Evolutionary conservation across 2,797 vertebrate species (phyloP), one percentile per base, ranked within the genome.

Genomic region (Glossophaga mutica): DNA sequence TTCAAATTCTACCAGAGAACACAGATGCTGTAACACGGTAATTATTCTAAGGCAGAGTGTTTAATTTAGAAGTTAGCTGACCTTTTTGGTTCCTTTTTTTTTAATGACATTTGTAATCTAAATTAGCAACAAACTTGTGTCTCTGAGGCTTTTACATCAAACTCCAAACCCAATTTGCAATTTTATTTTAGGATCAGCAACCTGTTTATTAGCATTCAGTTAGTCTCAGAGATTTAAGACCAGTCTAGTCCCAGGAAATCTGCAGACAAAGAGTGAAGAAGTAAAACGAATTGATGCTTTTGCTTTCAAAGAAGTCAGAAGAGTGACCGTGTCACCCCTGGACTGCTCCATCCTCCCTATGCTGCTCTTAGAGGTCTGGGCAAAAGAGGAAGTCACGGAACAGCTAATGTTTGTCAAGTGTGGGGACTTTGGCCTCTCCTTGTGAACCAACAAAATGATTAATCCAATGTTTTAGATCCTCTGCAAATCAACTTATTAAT

Each of bases 31-130:
- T 96, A 90, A 96, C 71, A 82, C 52, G 79, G 87, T 89, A 95
- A 96, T 97, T 97, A 96, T 93, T 96, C 94, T 82, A 97, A 97
- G 93, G 93, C 94, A 91, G 71, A 68, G 71, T 77, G 68, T 96
- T 97, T 96, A 92, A 95, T 95, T 98, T 97, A 97, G 94, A 97
- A 97, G 87, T 97, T 95, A 95, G 90, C 93, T 94, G 95, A 97
- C 89, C 87, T 95, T 97, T 97, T 87, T 76, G 79, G 86, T 87
- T 96, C 96, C 94, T 94, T 96, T 97, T 97, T 94, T 84, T 52
- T 39, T 39, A 39, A 94, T 96, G 86, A 90, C 94, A 97, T 96
- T 94, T 93, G 85, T 97, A 84, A 96, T 96, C 92, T 93, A 92
- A 97, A 96, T 92, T 95, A 95, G 83, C 89, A 95, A 96, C 55